Base-by-base conservation (phyloP, 2,888 invertebrate genomes). In the Xanthia icteritia region DNA sequence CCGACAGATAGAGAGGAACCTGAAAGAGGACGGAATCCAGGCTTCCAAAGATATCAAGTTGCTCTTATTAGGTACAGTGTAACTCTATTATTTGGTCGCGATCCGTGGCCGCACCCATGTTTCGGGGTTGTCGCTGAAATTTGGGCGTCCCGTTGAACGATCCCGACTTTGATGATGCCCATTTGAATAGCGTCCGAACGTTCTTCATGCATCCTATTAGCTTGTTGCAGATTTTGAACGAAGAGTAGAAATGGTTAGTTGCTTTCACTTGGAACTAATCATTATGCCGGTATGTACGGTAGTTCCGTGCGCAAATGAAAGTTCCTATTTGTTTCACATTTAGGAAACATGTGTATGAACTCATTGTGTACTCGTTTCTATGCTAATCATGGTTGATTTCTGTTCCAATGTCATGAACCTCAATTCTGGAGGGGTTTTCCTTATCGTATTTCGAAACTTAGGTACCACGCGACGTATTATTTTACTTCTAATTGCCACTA, bases 11-110 rank as follows among this genome's bases (percentile, higher is more conserved):
- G 99, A 99, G 97, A 99, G 99, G 97, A 99, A 99, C 96, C 97
- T 99, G 92, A 99, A 99, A 97, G 99, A 99, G 97, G 99, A 99
- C 97, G 99, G 99, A 90, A 98, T 99, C 93, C 99, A 99, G 96
- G 99, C 99, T 84, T 99, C 99, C 93, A 99, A 99, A 97, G 99
- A 99, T 97, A 99, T 99, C 95, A 99, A 99, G 97, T 97, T 99
- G 91, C 97, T 99, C 91, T 97, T 99, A 91, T 97, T 99, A 96
- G 99, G 99, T 99, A 97, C 97, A 97, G 82, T 85, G 72, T 85
- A 86, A 72, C 79, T 82, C 75, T 76, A 81, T 85, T 88, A 86
- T 84, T 86, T 84, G 73, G 82, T 82, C 73, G 77, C 85, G 78
- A 82, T 86, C 72, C 67, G 77, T 89, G 94, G 93, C 96, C 96